A percentile compares a stretch with the other conserved stretches of the same genome.
Evolutionary conservation across 2,113 vertebrate species (phyloP).

Genomic region (Alaudala cheleensis): DNA sequence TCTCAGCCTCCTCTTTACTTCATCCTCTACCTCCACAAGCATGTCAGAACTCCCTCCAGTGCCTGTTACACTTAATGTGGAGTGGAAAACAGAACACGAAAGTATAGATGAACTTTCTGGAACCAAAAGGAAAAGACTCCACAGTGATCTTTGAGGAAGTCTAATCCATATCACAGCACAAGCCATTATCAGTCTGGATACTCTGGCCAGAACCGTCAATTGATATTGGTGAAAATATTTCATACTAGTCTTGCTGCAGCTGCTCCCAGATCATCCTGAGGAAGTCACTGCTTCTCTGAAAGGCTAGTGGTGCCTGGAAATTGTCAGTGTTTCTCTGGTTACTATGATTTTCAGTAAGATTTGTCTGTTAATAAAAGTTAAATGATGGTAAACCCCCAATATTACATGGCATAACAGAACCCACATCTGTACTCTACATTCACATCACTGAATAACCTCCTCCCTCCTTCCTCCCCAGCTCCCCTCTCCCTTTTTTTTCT

Average conservation of each 20-base stretch:
- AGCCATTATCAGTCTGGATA: neutral
- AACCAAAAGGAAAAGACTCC: neutral
- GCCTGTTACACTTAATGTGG: neutral
- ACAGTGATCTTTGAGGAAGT: neutral
- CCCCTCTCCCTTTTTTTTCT: neutral
- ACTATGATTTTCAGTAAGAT: neutral
- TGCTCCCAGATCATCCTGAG: neutral
- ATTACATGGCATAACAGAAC: neutral
- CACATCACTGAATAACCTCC: neutral
- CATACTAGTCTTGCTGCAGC: neutral
- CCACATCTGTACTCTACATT: constrained; percentile 16
- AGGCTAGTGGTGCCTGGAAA: neutral
- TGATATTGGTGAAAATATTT: neutral
- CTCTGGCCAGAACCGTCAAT: neutral
- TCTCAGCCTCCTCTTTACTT: neutral
- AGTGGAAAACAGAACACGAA: neutral
- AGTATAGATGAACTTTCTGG: neutral
- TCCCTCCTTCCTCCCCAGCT: neutral
- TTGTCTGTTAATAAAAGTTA: neutral
- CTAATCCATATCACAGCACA: neutral
- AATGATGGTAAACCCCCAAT: neutral
- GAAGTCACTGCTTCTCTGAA: neutral
- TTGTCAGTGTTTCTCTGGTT: neutral
- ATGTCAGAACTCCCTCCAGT: neutral
- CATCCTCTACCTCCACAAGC: neutral